These are phyloP conservation scores for Microcebus ravelobensis DNA, from an alignment of 2,113 vertebrate genomes.

Conservation along the genomic window DNA sequence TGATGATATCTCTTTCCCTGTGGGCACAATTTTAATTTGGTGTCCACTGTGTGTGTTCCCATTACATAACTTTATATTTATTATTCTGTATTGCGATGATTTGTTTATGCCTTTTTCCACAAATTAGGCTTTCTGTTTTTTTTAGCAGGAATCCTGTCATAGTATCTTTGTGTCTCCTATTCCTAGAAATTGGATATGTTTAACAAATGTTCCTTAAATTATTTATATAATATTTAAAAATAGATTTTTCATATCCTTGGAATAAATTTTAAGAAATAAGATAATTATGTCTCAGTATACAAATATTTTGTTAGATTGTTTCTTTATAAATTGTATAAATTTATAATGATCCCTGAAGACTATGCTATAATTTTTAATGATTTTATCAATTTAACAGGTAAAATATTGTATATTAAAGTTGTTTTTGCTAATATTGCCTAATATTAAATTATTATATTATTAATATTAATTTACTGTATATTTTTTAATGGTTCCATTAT, in stretches of 20 bases:
- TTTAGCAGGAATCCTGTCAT: neutral
- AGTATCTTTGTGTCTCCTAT: neutral
- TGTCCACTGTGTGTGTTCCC: neutral
- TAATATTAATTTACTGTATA: neutral
- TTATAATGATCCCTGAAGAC: neutral
- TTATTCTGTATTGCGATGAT: neutral
- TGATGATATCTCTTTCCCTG: neutral
- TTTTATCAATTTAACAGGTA: neutral
- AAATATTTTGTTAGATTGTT: neutral
- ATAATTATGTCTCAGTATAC: neutral
- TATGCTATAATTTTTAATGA: neutral
- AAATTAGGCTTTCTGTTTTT: neutral
- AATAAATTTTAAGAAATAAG: neutral
- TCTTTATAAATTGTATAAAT: neutral
- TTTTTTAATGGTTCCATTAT: neutral
- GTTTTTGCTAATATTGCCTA: neutral
- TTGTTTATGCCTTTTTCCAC: neutral
- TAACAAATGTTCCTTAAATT: neutral
- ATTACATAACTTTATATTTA: neutral
- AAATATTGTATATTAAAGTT: neutral
- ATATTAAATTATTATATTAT: neutral
- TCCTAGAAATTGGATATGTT: neutral
- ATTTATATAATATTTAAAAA: neutral
- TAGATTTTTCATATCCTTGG: neutral
- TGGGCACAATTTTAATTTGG: neutral